Evolutionary conservation across 2,113 vertebrate species (phyloP), one percentile per base, ranked within the genome.

Genomic region (Aix galericulata): DNA sequence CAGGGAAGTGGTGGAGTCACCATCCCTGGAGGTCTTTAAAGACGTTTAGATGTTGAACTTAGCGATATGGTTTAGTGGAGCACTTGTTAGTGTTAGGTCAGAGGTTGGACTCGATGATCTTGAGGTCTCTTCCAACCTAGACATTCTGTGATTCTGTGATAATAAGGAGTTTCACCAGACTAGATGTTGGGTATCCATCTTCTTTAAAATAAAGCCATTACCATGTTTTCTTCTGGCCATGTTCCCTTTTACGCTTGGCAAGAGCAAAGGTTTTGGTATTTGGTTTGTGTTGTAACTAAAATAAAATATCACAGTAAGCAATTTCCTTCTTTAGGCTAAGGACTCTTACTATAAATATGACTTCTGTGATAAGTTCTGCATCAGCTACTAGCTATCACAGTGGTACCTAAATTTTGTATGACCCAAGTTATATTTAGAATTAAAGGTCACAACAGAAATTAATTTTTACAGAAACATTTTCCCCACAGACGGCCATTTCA

Each of bases 391-490:
- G 48, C 55, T 76, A 7, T 66, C 78, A 36, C 13, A 18, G 75
- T 85, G 67, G 31, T 80, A 69, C 36, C 32, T 82, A 69, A 86
- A 77, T 34, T 27, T 63, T 60, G 38, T 66, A 69, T 36, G 23
- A n/a, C 23, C 26, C 20, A 23, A 60, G 32, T 73, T 82, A 55
- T 38, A 81, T 77, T 80, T 93, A 82, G 78, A 94, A 89, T 86
- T 88, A 93, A 89, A 88, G 26, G 50, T 93, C n/a, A 40, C 44
- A 73, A 52, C 27, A 52, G 29, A 82, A 87, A 80, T 53, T 4
- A 84, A 84, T 93, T 72, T 93, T 85, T 79, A 94, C 69, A 60
- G 56, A 62, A 89, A 74, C 17, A 16, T 82, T 93, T 95, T 88
- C 48, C 44, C 58, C 91, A 48, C 76, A 42, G 72, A 88, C 68